Base-by-base conservation (phyloP, 2,888 invertebrate genomes). In the Octonoba sinensis region DNA sequence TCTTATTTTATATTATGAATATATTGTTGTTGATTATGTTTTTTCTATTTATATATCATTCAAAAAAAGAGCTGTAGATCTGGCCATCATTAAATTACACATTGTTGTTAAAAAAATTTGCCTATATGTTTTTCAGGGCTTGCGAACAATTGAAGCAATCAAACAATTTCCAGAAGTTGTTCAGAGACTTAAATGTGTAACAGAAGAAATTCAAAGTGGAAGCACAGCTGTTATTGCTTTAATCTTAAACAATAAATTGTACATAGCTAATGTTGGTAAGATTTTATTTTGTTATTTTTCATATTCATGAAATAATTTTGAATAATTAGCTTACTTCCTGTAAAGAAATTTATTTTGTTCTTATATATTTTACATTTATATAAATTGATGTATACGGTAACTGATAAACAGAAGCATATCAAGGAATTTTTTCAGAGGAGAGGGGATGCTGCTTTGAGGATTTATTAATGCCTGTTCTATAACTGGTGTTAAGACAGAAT, bases 231-330 rank as follows among this genome's bases (percentile, higher is more conserved):
- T 95, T 0, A 92, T 96, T 6, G 94, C 94, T 0, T 88, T 97
- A 0, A 92, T 96, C 8, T 92, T 93, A 85, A 92, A 92, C 77
- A 92, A 93, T 83, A 93, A 93, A 87, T 88, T 97, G 16, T 96
- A 93, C 87, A 94, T 96, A 0, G 95, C 96, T 0, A 96, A 96
- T 89, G 94, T 96, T 8, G 96, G 96, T 89, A 85, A 85, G 89
- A 86, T 44, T 27, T 44, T 6, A 6, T 47, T 47, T 47, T 47
- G 11, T 15, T 8, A 1, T 15, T 15, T 3, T 12, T 15, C 54
- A 54, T 54, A 16, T 54, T 54, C 4, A 54, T 54, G 1, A 15
- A 2, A 36, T 6, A 36, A 36, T 36, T 36, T 36, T 36, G 6
- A 2, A 36, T n/a, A 36, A 36, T 36, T 36, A 1, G 8, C 36